Conservation (phyloP, 2,888 invertebrate species). For the Harmothoe impar region DNA sequence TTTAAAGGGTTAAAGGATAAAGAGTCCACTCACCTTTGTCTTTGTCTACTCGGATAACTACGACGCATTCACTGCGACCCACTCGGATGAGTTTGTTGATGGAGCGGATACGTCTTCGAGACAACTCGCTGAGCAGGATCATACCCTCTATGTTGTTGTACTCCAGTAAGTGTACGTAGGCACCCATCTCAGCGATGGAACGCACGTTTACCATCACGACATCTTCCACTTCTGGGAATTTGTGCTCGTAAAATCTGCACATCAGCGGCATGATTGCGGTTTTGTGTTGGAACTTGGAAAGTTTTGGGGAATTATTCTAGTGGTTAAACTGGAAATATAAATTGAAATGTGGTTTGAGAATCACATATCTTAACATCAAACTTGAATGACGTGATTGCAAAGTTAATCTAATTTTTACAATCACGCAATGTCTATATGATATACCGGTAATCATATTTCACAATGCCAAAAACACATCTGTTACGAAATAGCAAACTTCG, state of each 20-base stretch:
- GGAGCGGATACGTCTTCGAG: constrained; percentile 98
- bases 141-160: constrained; percentile 99
- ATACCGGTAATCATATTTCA: too few species aligned
- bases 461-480: too few species aligned
- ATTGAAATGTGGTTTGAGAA: neutral
- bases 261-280: constrained; percentile 76
- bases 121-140: constrained; percentile 98
- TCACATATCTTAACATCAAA: too few species aligned
- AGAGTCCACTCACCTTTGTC: constrained; percentile 93
- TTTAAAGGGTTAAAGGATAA: too few species aligned
- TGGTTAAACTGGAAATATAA: neutral
- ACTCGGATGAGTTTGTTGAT: constrained; percentile 99
- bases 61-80: constrained; percentile 99
- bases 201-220: constrained; percentile 99
- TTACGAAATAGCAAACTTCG: too few species aligned
- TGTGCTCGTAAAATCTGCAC: constrained; percentile 76
- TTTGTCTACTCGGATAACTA: constrained; percentile 99
- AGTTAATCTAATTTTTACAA: too few species aligned
- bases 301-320: neutral
- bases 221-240: constrained; percentile 89
- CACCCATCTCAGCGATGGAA: constrained; percentile 99
- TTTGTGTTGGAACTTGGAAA: neutral
- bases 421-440: too few species aligned
- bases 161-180: constrained; percentile 98
- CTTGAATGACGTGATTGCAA: too few species aligned